These are phyloP conservation scores for Prorops nasuta DNA, from an alignment of 1,140 invertebrate genomes.

Conservation along the genomic window DNA sequence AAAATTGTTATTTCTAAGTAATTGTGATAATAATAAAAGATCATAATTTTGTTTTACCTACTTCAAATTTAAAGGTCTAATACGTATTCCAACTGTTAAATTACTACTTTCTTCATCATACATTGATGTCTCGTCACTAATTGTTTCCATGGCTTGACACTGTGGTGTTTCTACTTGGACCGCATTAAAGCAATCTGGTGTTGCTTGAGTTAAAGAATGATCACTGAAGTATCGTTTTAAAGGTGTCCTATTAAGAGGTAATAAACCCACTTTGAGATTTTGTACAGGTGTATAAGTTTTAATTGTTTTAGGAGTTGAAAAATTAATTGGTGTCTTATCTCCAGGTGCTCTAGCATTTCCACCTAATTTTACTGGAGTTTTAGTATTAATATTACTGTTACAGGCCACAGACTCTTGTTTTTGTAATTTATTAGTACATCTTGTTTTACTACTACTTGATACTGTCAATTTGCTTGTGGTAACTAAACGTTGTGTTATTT, in stretches of 20 bases:
- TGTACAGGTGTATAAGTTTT: conserved; percentile 17
- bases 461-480: conserved; percentile 6
- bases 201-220: conserved; percentile 42
- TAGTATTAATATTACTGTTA: conserved; percentile 18
- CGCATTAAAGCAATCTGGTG: conserved; percentile 55
- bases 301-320: conserved; percentile 35
- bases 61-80: conserved; percentile 62
- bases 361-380: conserved; percentile 30
- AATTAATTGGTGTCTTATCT: conserved; percentile 38
- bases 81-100: conserved; percentile 65
- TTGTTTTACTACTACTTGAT: conserved; percentile 19
- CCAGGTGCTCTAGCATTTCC: conserved; percentile 13
- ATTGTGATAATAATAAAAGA: neutral
- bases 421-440: conserved; percentile 15
- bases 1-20: conserved; percentile 13
- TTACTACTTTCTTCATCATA: conserved; percentile 61
- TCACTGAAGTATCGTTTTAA: conserved; percentile 46
- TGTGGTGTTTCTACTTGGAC: conserved; percentile 59
- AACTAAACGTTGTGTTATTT: conserved; percentile 6
- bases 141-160: conserved; percentile 40
- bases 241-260: conserved; percentile 31
- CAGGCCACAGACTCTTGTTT: conserved; percentile 10
- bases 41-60: conserved; percentile 40
- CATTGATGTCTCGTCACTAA: conserved; percentile 48
- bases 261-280: conserved; percentile 23